These are phyloP conservation scores for Bursaphelenchus mucronatus DNA, from an alignment of 1,140 invertebrate genomes.

Conservation along the genomic window DNA sequence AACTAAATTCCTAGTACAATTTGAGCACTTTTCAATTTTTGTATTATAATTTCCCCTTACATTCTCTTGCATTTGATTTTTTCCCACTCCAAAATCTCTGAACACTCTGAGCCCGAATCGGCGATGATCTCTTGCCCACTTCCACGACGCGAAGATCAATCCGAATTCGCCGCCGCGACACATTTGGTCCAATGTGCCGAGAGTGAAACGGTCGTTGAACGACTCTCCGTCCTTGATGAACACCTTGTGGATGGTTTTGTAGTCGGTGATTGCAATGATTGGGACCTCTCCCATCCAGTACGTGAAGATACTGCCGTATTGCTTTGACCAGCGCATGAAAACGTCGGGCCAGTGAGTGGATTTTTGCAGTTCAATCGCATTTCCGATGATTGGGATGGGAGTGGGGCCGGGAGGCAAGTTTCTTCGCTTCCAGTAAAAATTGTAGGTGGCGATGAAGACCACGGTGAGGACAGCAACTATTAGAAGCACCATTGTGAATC, in stretches of 20 bases:
- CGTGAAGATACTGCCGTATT: slow-evolving; percentile 30
- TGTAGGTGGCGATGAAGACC: neutral
- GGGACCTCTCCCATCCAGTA: slow-evolving; percentile 23
- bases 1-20: no score
- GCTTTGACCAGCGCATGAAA: slow-evolving; percentile 15
- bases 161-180: neutral
- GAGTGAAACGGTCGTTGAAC: neutral
- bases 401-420: slow-evolving; percentile 8
- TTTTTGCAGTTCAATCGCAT: neutral
- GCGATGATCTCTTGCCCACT: neutral
- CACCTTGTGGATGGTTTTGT: slow-evolving; percentile 13
- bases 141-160: neutral
- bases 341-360: neutral
- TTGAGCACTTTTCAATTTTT: no score
- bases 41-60: no score
- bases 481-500: neutral
- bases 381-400: slow-evolving; percentile 7
- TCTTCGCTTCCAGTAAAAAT: slow-evolving; percentile 17
- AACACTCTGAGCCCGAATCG: neutral
- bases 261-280: slow-evolving; percentile 6
- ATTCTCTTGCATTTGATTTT: slow-evolving; percentile 6
- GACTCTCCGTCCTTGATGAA: slow-evolving; percentile 22
- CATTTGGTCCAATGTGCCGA: neutral
- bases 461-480: neutral
- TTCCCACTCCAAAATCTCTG: slow-evolving; percentile 12